Conservation (phyloP, 1,140 invertebrate genomes). For the Lethrus apterus region DNA sequence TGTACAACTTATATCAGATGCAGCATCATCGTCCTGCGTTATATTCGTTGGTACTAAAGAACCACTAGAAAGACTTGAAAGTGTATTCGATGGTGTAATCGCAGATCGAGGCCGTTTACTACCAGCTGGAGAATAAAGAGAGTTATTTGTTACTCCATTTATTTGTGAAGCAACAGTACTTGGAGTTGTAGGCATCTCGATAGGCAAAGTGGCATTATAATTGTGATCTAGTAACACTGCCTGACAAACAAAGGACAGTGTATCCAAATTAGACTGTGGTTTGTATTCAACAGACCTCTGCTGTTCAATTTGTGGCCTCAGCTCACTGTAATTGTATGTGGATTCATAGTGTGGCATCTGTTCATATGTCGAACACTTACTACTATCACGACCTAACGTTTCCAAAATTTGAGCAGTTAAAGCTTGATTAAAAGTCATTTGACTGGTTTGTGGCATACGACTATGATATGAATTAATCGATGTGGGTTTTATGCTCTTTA, state of each 20-base stretch:
- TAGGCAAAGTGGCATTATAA: conserved; percentile 65
- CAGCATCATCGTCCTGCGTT: conserved; percentile 51
- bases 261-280: conserved; percentile 32
- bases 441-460: conserved; percentile 15
- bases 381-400: conserved; percentile 31
- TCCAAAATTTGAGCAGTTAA: conserved; percentile 39
- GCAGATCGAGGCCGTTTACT: conserved; percentile 5
- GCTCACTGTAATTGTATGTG: conserved; percentile 25
- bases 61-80: conserved; percentile 23
- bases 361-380: conserved; percentile 16
- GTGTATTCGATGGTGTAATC: conserved; percentile 17
- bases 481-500: conserved; percentile 17
- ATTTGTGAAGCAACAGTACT: conserved; percentile 37
- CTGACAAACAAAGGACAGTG: conserved; percentile 42
- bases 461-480: conserved; percentile 10
- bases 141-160: conserved; percentile 27
- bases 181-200: conserved; percentile 48
- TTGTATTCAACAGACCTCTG: conserved; percentile 13
- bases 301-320: conserved; percentile 7
- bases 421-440: conserved; percentile 36
- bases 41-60: conserved; percentile 22
- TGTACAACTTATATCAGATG: conserved; percentile 55
- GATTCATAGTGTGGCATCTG: conserved; percentile 28
- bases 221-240: conserved; percentile 76
- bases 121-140: conserved; percentile 22